Evolutionary conservation across 1,140 invertebrate genomes (phyloP).

Genomic region (Eurytemora carolleeae): DNA sequence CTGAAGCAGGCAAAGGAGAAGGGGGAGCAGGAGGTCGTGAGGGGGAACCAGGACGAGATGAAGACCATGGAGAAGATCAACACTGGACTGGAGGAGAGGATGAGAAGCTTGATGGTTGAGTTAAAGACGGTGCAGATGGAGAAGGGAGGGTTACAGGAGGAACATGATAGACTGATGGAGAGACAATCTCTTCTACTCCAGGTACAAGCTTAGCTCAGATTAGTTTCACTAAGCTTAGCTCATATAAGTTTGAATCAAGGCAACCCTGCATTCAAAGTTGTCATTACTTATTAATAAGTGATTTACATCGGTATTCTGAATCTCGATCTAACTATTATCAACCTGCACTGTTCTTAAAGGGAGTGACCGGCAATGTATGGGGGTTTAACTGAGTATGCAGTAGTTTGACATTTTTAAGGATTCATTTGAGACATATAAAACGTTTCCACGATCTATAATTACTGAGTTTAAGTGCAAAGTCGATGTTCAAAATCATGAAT

Average conservation of each 20-base stretch:
- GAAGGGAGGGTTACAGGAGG: slow-evolving; percentile 6
- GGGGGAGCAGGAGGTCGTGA: background rate
- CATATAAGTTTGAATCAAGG: background rate
- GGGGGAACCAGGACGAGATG: background rate
- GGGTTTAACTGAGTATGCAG: background rate
- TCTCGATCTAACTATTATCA: background rate
- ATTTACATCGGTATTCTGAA: background rate
- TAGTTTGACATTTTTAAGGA: too few relatives aligned
- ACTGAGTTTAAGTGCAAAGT: too few relatives aligned
- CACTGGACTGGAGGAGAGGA: background rate
- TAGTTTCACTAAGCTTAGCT: background rate
- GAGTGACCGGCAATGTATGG: too few relatives aligned
- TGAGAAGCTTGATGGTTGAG: too few relatives aligned
- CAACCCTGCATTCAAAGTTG: too few relatives aligned
- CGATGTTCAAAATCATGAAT: too few relatives aligned
- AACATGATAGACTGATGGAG: slow-evolving; percentile 15
- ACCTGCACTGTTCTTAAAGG: background rate
- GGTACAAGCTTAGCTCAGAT: slow-evolving; percentile 3
- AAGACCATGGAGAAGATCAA: background rate
- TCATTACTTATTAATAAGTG: too few relatives aligned
- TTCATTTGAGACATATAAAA: too few relatives aligned
- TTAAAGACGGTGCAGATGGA: background rate
- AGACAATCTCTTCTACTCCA: slow-evolving; percentile 3
- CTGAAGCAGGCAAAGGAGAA: slow-evolving; percentile 7
- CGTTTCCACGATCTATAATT: too few relatives aligned